Percentiles rank a stretch among this genome's conserved stretches.
phyloP scores from a whole-genome alignment of 2,113 vertebrate genomes.

The Ochotona princeps region DNA sequence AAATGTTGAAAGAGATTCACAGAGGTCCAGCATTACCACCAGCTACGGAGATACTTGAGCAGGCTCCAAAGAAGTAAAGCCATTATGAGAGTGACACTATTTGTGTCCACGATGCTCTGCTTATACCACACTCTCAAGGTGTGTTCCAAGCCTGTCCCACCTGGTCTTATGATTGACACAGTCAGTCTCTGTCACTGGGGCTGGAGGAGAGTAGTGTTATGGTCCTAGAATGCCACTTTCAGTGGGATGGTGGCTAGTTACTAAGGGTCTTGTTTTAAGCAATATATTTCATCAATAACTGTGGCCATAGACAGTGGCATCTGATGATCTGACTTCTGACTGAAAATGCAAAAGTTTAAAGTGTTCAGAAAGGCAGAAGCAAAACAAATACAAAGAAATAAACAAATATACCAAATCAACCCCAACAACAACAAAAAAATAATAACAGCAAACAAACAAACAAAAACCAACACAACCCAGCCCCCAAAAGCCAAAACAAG shows the following conservation, averaged over 20 bases:
- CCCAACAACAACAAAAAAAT: constrained; percentile 50
- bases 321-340: constrained; percentile 47
- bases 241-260: constrained; percentile 55
- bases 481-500: constrained; percentile 1
- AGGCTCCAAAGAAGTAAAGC: constrained; percentile 70
- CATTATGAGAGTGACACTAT: constrained; percentile 60
- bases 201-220: constrained; percentile 43
- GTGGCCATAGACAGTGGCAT: constrained; percentile 42
- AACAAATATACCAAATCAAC: background rate
- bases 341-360: constrained; percentile 51
- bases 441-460: background rate
- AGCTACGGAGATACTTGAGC: constrained; percentile 76
- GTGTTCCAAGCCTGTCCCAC: constrained; percentile 19
- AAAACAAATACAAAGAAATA: constrained; percentile 40
- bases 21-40: constrained; percentile 69
- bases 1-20: constrained; percentile 74
- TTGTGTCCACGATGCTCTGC: constrained; percentile 62
- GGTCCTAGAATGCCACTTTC: constrained; percentile 53
- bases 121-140: constrained; percentile 27
- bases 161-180: constrained; percentile 51
- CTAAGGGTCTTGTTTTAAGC: constrained; percentile 43
- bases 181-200: constrained; percentile 38
- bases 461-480: background rate
- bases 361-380: constrained; percentile 50
- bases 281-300: constrained; percentile 14